A percentile compares a stretch with the other conserved stretches of the same genome.
Evolutionary conservation across 2,113 vertebrate genomes (phyloP).

Genomic region (Edolisoma coerulescens): DNA sequence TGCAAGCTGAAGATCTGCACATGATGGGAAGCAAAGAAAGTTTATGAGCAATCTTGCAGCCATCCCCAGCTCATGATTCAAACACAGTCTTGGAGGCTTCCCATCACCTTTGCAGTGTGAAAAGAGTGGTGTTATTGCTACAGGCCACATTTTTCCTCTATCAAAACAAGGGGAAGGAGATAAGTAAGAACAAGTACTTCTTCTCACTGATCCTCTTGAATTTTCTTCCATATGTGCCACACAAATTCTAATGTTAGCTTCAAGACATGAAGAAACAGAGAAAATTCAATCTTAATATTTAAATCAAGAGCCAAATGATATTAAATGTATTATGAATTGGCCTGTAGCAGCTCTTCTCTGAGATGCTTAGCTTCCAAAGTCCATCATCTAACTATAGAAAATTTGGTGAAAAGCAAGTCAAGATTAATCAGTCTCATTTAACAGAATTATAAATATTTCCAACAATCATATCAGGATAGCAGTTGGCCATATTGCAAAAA

Average conservation of each 20-base stretch:
- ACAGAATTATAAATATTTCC: constrained; percentile 61
- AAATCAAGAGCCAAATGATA: background rate
- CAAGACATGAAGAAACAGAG: background rate
- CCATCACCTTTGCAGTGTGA: too few species aligned
- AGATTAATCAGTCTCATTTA: constrained; percentile 55
- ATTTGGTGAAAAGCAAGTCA: constrained; percentile 45
- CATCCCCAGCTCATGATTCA: fast-evolving
- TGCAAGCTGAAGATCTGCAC: background rate
- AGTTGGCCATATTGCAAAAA: constrained; percentile 43
- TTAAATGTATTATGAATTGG: background rate
- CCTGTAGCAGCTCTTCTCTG: background rate
- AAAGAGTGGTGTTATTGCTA: background rate
- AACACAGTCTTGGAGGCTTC: background rate
- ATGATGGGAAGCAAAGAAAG: background rate
- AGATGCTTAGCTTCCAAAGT: background rate
- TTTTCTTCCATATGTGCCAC: background rate
- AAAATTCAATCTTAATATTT: background rate
- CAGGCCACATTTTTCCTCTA: background rate
- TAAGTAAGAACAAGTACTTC: background rate
- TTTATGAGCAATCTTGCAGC: background rate
- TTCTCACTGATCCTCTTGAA: background rate
- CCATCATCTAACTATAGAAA: constrained; percentile 26
- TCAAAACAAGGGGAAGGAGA: background rate
- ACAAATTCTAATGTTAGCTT: background rate
- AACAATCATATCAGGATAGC: constrained; percentile 25